Conservation (phyloP, 2,888 invertebrate species). For the Chromoteleia sp. region DNA sequence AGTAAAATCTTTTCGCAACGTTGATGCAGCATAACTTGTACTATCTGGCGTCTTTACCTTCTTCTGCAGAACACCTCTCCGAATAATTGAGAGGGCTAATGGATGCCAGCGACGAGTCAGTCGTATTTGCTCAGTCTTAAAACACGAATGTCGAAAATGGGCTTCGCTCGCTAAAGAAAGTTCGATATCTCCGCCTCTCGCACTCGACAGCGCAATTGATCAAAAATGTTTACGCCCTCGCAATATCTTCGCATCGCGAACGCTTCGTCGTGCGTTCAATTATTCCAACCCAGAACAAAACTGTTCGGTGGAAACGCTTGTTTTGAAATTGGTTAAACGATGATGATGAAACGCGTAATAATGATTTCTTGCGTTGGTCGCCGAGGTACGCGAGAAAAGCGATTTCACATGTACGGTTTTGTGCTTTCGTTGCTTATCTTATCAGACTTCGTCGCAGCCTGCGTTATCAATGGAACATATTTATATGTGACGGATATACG, state of each 20-base stretch:
- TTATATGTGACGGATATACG: slow-evolving; percentile 55
- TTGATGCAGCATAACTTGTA: slow-evolving; percentile 51
- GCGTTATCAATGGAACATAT: slow-evolving; percentile 68
- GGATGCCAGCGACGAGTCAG: slow-evolving; percentile 70
- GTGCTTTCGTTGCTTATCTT: slow-evolving; percentile 67
- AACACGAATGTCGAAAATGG: slow-evolving; percentile 72
- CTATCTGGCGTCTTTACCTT: slow-evolving; percentile 67
- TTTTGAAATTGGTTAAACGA: slow-evolving; percentile 14
- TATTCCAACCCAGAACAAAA: not conserved
- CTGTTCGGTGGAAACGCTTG: not conserved
- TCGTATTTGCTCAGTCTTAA: slow-evolving; percentile 72
- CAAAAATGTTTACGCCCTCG: slow-evolving; percentile 18
- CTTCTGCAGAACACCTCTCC: slow-evolving; percentile 71
- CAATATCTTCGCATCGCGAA: not conserved
- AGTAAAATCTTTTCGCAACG: slow-evolving; percentile 18
- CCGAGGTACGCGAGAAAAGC: slow-evolving; percentile 64
- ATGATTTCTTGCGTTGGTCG: slow-evolving; percentile 43
- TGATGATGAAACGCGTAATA: slow-evolving; percentile 46
- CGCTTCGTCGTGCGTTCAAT: slow-evolving; percentile 11
- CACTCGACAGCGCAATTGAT: slow-evolving; percentile 29
- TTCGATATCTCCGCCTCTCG: slow-evolving; percentile 54
- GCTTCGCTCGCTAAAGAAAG: slow-evolving; percentile 65
- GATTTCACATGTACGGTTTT: slow-evolving; percentile 52
- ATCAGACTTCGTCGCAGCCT: slow-evolving; percentile 54
- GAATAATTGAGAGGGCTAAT: slow-evolving; percentile 73